Evolutionary conservation across 2,888 invertebrate genomes (phyloP).

Genomic region (Caenorhabditis sp.): DNA sequence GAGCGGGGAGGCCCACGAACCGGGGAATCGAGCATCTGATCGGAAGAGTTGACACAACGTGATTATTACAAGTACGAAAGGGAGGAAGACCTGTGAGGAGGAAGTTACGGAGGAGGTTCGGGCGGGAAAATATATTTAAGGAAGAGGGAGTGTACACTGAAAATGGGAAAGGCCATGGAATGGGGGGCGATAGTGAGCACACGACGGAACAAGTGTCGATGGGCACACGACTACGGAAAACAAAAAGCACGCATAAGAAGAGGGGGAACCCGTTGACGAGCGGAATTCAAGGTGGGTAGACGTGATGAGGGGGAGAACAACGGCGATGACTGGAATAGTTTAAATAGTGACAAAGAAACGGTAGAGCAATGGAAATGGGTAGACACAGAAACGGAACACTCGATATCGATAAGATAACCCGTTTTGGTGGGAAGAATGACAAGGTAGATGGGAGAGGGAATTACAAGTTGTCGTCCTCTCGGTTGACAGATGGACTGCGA

Average conservation of each 20-base stretch:
- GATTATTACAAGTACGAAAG: slow-evolving; percentile 56
- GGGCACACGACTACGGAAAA: slow-evolving; percentile 12
- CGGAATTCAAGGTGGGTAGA: slow-evolving; percentile 45
- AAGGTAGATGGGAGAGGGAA: slow-evolving; percentile 10
- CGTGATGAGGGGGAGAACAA: slow-evolving; percentile 12
- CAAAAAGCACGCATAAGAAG: slow-evolving; percentile 41
- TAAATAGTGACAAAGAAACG: slow-evolving; percentile 14
- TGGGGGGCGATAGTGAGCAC: background rate
- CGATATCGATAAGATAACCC: slow-evolving; percentile 9
- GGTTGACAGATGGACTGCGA: slow-evolving; percentile 67
- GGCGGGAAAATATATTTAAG: background rate
- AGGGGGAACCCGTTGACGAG: slow-evolving; percentile 28
- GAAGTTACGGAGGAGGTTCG: slow-evolving; percentile 19
- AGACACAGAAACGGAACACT: slow-evolving; percentile 28
- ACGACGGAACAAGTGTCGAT: slow-evolving; percentile 16
- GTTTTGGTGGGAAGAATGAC: slow-evolving; percentile 15
- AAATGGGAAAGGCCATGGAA: slow-evolving; percentile 23
- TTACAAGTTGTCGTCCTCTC: slow-evolving; percentile 64
- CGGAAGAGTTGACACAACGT: slow-evolving; percentile 52
- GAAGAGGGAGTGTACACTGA: slow-evolving; percentile 37
- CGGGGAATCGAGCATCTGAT: slow-evolving; percentile 22
- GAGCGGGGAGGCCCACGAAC: slow-evolving; percentile 12
- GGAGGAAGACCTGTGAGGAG: slow-evolving; percentile 28
- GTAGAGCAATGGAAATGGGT: slow-evolving; percentile 37
- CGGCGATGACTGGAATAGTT: slow-evolving; percentile 5